Evolutionary conservation across 2,888 invertebrate genomes (phyloP).

Genomic region (Atrina japonica): DNA sequence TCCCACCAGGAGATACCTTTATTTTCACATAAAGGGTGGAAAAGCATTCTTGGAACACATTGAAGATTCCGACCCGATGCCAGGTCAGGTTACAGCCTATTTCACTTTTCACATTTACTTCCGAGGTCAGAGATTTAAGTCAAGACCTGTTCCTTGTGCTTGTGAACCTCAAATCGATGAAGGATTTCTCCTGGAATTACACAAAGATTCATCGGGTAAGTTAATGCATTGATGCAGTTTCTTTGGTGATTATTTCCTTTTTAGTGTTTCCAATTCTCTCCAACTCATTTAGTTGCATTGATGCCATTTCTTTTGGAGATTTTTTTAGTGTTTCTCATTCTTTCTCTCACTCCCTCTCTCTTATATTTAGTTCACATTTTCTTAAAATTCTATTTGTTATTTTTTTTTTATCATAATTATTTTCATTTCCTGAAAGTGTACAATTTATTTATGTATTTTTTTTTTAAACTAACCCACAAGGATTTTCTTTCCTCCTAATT

Average conservation of each 20-base stretch:
- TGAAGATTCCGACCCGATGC: slow-evolving; percentile 68
- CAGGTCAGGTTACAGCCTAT: slow-evolving; percentile 70
- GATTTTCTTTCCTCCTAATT: no score
- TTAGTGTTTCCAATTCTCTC: no score
- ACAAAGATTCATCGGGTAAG: slow-evolving; percentile 74
- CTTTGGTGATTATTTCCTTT: not conserved
- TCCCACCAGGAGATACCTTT: slow-evolving; percentile 76
- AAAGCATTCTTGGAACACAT: slow-evolving; percentile 79
- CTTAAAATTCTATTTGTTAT: no score
- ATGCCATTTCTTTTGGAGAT: not conserved
- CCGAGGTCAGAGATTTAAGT: slow-evolving; percentile 78
- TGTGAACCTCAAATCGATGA: slow-evolving; percentile 80
- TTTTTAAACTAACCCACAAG: no score
- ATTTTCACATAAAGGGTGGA: slow-evolving; percentile 76
- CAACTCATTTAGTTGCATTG: not conserved
- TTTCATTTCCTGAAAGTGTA: no score
- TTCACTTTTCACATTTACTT: slow-evolving; percentile 78
- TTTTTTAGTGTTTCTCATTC: no score
- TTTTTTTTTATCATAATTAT: no score
- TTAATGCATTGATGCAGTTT: not conserved
- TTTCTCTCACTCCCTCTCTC: no score
- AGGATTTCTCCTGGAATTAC: slow-evolving; percentile 78
- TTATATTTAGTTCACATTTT: no score
- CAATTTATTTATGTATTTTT: no score
- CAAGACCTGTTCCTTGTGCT: slow-evolving; percentile 77